A percentile compares a stretch with the other conserved stretches of the same genome.
Evolutionary conservation across 2,113 vertebrate genomes (phyloP).

Genomic region (Peromyscus californicus): DNA sequence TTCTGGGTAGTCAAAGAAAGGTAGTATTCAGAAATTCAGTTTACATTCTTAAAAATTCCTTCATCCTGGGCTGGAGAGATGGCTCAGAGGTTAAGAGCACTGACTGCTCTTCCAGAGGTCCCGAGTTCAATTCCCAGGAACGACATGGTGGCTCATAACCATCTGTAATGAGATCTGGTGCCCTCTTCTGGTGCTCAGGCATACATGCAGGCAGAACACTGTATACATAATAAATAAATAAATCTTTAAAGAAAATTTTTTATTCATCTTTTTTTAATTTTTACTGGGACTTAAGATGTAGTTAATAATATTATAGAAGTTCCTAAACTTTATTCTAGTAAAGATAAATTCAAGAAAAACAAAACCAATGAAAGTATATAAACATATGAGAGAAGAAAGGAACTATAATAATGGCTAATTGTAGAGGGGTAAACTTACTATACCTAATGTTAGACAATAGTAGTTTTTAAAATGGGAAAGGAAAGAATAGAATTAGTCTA

Average conservation of each 20-base stretch:
- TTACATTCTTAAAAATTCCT: not conserved
- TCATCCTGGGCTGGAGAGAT: not conserved
- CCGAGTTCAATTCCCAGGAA: too few relatives aligned
- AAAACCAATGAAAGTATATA: not conserved
- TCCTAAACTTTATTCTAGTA: not conserved
- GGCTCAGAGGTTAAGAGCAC: too few relatives aligned
- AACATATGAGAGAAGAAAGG: not conserved
- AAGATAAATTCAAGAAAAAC: constrained; percentile 39
- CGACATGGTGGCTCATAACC: too few relatives aligned
- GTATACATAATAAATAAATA: too few relatives aligned
- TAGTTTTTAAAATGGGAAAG: not conserved
- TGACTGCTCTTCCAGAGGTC: too few relatives aligned
- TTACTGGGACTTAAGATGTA: constrained; percentile 14
- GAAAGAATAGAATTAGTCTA: not conserved
- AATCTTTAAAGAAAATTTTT: too few relatives aligned
- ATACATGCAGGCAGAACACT: too few relatives aligned
- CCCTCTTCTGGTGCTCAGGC: too few relatives aligned
- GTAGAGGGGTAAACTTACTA: not conserved
- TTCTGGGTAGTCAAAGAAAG: not conserved
- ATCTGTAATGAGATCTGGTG: too few relatives aligned
- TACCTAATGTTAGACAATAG: not conserved
- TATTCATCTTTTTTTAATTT: not conserved
- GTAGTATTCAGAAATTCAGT: not conserved
- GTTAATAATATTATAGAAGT: not conserved
- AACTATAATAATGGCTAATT: not conserved